These are phyloP conservation scores for Sylvia atricapilla DNA, from an alignment of 2,113 vertebrate genomes.

Conservation along the genomic window DNA sequence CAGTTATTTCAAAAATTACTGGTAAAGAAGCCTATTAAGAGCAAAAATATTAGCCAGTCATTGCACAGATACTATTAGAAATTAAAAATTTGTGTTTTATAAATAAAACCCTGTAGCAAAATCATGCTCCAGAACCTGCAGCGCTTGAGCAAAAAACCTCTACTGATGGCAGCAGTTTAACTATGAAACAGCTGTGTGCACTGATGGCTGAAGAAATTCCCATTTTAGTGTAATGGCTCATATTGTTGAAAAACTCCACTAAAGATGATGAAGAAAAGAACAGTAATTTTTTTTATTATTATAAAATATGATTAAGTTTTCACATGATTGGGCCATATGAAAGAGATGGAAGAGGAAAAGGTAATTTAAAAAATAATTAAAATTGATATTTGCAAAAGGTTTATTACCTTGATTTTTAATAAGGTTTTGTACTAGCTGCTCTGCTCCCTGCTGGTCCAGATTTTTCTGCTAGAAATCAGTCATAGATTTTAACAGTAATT, in stretches of 20 bases:
- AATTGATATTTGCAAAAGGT: slow-evolving; percentile 59
- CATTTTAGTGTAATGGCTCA: slow-evolving; percentile 39
- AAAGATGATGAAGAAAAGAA: slow-evolving; percentile 13
- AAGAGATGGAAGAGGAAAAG: slow-evolving; percentile 47
- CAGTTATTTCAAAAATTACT: background rate
- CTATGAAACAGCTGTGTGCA: slow-evolving; percentile 19
- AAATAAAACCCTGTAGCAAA: background rate
- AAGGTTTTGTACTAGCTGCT: slow-evolving; percentile 35
- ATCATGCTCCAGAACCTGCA: background rate
- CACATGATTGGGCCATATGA: slow-evolving; percentile 45
- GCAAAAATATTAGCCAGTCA: background rate
- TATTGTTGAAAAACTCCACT: slow-evolving; percentile 42
- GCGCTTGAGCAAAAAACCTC: background rate
- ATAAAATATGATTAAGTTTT: slow-evolving; percentile 60
- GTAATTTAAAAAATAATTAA: slow-evolving; percentile 63
- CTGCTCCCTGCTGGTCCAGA: slow-evolving; percentile 28
- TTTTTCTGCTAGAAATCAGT: slow-evolving; percentile 34
- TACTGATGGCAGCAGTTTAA: background rate
- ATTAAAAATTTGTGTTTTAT: background rate
- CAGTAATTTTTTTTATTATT: slow-evolving; percentile 41
- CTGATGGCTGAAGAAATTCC: slow-evolving; percentile 46
- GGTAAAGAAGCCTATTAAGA: background rate
- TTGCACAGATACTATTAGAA: background rate
- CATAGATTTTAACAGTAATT: slow-evolving; percentile 48
- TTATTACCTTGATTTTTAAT: slow-evolving; percentile 66